Conservation (phyloP, 2,797 vertebrate species). For the Adelosebastes latens region DNA sequence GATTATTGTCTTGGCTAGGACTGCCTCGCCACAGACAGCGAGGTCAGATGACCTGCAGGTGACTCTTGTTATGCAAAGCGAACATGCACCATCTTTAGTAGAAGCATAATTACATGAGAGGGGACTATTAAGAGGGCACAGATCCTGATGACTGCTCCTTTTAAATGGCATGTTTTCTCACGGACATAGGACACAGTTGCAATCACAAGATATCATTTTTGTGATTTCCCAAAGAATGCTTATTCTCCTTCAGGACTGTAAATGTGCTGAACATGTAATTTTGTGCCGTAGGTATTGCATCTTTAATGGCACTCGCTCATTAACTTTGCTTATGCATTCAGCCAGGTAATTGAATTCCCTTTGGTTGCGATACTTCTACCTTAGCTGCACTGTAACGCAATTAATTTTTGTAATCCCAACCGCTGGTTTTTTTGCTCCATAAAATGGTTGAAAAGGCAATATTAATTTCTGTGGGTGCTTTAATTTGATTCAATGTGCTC, state of each 20-base stretch:
- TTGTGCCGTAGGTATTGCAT: slow-evolving; percentile 16
- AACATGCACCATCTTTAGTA: slow-evolving; percentile 18
- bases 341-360: slow-evolving; percentile 60
- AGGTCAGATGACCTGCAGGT: slow-evolving; percentile 13
- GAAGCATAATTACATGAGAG: slow-evolving; percentile 28
- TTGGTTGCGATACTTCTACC: slow-evolving; percentile 17
- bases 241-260: neutral
- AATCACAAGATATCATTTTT: neutral
- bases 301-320: slow-evolving; percentile 42
- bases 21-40: neutral
- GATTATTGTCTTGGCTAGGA: neutral
- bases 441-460: slow-evolving; percentile 18
- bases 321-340: slow-evolving; percentile 58
- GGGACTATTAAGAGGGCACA: neutral
- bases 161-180: neutral
- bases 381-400: slow-evolving; percentile 16
- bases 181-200: neutral
- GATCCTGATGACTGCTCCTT: neutral
- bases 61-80: neutral
- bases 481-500: slow-evolving; percentile 24
- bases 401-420: slow-evolving; percentile 32
- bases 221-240: neutral
- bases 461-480: slow-evolving; percentile 4
- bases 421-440: slow-evolving; percentile 14
- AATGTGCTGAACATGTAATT: slow-evolving; percentile 42